Conservation (phyloP, 1,140 invertebrate genomes). For the Brachionus sp. region DNA sequence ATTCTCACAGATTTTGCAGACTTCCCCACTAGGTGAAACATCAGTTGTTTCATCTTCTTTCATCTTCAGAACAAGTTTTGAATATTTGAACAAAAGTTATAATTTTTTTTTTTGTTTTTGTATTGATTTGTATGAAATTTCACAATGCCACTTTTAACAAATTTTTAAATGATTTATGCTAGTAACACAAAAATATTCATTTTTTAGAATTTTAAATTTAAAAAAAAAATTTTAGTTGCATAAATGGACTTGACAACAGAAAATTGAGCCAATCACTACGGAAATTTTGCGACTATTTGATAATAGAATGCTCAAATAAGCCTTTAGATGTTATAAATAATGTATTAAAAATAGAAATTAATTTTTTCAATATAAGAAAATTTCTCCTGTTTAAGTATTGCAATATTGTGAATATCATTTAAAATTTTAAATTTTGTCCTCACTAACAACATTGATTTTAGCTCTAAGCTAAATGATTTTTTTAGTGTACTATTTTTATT, state of each 20-base stretch:
- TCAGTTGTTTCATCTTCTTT: too few species aligned
- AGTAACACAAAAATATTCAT: too few species aligned
- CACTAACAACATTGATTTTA: background rate
- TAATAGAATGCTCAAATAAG: slow-evolving; percentile 10
- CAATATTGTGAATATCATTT: background rate
- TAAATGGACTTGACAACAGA: slow-evolving; percentile 30
- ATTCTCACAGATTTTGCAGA: too few species aligned
- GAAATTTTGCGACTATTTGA: slow-evolving; percentile 35
- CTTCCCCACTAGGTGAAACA: too few species aligned
- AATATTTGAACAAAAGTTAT: too few species aligned
- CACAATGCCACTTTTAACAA: too few species aligned
- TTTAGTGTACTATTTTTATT: background rate
- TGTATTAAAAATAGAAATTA: background rate
- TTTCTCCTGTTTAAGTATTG: background rate
- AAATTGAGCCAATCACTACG: slow-evolving; percentile 13
- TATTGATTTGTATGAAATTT: too few species aligned
- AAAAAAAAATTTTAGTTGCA: too few species aligned
- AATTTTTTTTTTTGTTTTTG: too few species aligned
- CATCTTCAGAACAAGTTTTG: too few species aligned
- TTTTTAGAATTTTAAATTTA: too few species aligned
- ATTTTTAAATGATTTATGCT: too few species aligned
- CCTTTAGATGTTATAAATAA: background rate
- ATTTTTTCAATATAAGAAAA: background rate
- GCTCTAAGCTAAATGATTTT: background rate
- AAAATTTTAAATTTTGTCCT: slow-evolving; percentile 19